These are phyloP conservation scores for Leptosomus discolor DNA, from an alignment of 2,113 vertebrate genomes.

Conservation along the genomic window DNA sequence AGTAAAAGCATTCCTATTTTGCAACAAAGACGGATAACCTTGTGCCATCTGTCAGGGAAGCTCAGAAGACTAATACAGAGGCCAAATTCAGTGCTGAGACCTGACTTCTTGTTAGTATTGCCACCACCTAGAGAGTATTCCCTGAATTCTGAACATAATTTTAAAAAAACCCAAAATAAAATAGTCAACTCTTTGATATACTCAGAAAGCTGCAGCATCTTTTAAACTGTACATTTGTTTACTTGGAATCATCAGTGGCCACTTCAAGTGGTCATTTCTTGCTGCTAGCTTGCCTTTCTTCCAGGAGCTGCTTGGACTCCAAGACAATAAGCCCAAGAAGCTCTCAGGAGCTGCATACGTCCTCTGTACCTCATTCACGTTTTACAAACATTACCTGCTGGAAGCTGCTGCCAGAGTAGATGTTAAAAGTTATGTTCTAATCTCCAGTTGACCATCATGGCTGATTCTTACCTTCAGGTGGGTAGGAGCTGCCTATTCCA, in stretches of 20 bases:
- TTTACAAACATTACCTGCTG: not conserved
- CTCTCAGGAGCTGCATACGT: fast-evolving
- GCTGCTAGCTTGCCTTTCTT: not conserved
- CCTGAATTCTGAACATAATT: fast-evolving
- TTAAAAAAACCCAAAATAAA: not conserved
- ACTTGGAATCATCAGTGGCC: not conserved
- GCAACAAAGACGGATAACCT: not conserved
- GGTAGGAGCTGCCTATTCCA: not conserved
- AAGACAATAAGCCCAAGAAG: not conserved
- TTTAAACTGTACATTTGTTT: not conserved
- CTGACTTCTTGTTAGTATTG: not conserved
- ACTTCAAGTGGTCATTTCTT: not conserved
- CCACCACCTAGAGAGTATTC: not conserved
- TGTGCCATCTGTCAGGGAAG: not conserved
- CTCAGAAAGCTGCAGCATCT: not conserved
- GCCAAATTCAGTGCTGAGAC: not conserved
- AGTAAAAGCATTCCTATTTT: not conserved
- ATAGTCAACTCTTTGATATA: not conserved
- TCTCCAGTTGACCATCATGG: not conserved
- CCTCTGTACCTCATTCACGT: not conserved
- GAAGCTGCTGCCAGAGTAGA: not conserved
- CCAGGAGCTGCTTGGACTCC: not conserved
- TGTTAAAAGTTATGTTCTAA: not conserved
- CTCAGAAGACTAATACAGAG: not conserved
- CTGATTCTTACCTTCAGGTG: not conserved